Base-by-base conservation (phyloP, 1,140 invertebrate species). In the Babylonia areolata region DNA sequence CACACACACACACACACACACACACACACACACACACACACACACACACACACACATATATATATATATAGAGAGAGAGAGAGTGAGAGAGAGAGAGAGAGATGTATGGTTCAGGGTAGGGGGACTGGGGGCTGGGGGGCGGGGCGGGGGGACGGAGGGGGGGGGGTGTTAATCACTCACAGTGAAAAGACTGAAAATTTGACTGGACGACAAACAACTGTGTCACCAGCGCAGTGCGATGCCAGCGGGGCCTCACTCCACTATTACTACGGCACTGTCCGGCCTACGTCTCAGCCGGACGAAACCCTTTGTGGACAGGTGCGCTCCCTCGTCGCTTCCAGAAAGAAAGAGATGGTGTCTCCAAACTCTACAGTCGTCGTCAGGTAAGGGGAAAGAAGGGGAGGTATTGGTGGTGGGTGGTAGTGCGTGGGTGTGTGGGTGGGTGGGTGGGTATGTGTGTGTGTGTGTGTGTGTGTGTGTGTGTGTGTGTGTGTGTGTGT, bases 251-350 rank as follows among this genome's bases (percentile, higher is more conserved):
- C 81, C n/a, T 73, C 81, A 17, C 78, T 85, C 1, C 78, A 69
- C 31, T 35, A 80, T n/a, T 85, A 85, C 37, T 51, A 79, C 58
- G 84, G 77, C 20, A 78, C 46, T 37, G 84, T 73, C 35, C 79
- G 75, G 9, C 51, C 51, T 35, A 58, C 77, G 51, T 78, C 77
- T 3, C 17, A 78, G 51, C 84, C 84, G 12, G 54, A 80, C 17
- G 77, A 79, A 20, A 79, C 39, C 2, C 28, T 85, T 20, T 85
- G 84, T 33, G 84, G 84, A 69, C 73, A 85, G 37, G n/a, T 85
- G 75, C 42, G 58, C 23, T 78, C 71, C 46, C 20, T 79, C 23
- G n/a, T 71, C 51, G 23, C 42, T 28, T 3, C 37, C 46, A 58
- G 84, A 20, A 78, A 64, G 54, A 85, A 33, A 42, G 42, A 85